These are phyloP conservation scores for Eumerus sabulonum DNA, from an alignment of 2,888 invertebrate genomes.

Conservation along the genomic window DNA sequence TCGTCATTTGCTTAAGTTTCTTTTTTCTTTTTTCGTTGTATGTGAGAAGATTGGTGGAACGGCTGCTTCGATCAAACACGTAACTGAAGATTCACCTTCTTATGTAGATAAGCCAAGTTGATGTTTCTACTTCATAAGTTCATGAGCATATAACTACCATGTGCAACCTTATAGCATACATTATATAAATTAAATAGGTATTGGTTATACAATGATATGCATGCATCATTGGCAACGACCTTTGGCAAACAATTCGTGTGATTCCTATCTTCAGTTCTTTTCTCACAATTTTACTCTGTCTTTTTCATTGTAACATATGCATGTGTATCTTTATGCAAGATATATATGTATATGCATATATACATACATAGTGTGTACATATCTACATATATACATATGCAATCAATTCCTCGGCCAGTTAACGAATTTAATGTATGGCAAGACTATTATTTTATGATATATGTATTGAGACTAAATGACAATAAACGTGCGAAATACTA, in stretches of 20 bases:
- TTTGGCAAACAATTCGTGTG: slow-evolving; percentile 23
- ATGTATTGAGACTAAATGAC: no score
- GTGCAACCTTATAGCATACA: slow-evolving; percentile 16
- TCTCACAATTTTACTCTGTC: no score
- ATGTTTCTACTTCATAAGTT: background rate
- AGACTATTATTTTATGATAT: no score
- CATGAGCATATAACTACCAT: background rate
- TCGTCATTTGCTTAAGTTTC: background rate
- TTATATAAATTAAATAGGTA: slow-evolving; percentile 30
- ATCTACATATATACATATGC: no score
- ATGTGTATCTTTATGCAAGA: no score
- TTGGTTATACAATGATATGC: background rate
- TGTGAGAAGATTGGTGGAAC: slow-evolving; percentile 18
- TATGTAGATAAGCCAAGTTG: slow-evolving; percentile 15
- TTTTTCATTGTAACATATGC: background rate
- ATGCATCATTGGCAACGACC: no score
- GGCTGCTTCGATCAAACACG: slow-evolving; percentile 36
- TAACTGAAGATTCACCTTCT: slow-evolving; percentile 34
- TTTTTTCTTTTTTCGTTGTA: slow-evolving; percentile 19
- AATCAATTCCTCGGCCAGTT: no score
- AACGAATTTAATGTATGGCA: no score
- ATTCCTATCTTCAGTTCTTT: slow-evolving; percentile 16
- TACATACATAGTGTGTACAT: no score
- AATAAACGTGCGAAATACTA: no score
- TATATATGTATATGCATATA: no score